Conservation (phyloP, 2,797 vertebrate species). For the Sciurus carolinensis region DNA sequence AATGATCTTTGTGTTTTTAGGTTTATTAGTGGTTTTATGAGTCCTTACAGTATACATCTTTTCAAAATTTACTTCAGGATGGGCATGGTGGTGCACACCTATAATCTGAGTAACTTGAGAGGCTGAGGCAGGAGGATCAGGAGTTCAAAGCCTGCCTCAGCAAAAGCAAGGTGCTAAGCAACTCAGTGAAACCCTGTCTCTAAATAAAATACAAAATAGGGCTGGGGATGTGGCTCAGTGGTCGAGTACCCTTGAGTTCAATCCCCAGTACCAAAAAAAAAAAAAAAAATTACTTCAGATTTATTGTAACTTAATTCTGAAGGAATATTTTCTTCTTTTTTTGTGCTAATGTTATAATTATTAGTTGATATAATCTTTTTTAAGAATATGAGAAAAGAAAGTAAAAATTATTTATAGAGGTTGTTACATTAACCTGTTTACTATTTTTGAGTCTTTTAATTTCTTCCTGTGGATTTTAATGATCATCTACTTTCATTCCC, state of each 20-base stretch:
- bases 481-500: neutral
- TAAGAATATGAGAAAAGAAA: neutral
- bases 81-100: no score
- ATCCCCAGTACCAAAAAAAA: no score
- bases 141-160: no score
- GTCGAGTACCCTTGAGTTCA: no score
- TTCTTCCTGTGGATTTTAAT: neutral
- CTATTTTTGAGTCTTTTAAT: neutral
- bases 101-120: neutral
- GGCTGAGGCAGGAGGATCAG: no score
- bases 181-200: no score
- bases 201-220: no score
- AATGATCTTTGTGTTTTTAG: neutral
- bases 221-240: no score
- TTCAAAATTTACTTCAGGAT: neutral
- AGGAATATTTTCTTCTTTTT: neutral
- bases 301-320: neutral
- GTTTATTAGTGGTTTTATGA: neutral
- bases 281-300: neutral
- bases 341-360: neutral
- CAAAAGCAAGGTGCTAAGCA: no score
- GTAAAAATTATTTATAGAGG: neutral
- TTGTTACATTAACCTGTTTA: constrained; percentile 22
- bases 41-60: neutral
- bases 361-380: constrained; percentile 2